phyloP scores from a whole-genome alignment of 1,140 invertebrate species.

The Zeugodacus cucurbitae region DNA sequence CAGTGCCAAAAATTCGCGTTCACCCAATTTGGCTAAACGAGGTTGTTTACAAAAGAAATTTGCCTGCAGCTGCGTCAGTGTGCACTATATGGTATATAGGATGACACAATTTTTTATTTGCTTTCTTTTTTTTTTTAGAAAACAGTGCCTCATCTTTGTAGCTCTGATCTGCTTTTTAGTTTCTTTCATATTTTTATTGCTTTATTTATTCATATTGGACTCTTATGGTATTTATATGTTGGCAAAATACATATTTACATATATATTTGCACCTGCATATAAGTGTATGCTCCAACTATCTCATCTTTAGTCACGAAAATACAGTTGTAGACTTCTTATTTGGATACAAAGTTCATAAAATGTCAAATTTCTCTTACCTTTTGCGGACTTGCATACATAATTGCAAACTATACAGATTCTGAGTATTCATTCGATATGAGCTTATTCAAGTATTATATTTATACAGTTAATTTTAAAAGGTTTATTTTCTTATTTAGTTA shows the following conservation, averaged over 20 bases:
- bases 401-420: not conserved
- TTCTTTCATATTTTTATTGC: not conserved
- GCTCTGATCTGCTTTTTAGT: not conserved
- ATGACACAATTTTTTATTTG: not conserved
- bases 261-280: not conserved
- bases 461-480: not conserved
- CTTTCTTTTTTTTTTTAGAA: not conserved
- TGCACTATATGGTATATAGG: not conserved
- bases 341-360: conserved; percentile 2
- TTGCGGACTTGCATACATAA: not conserved
- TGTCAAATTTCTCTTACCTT: not conserved
- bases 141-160: not conserved
- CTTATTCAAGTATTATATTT: not conserved
- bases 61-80: not conserved
- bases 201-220: not conserved
- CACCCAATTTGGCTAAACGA: not conserved
- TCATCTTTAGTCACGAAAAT: not conserved
- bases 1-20: not conserved
- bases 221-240: not conserved
- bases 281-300: not conserved
- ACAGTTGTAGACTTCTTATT: not conserved
- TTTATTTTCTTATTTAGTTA: not conserved
- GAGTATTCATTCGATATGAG: not conserved
- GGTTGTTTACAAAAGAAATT: not conserved
- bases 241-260: not conserved